These are phyloP conservation scores for Raja brachyura DNA, from an alignment of 2,113 vertebrate genomes.

Conservation along the genomic window DNA sequence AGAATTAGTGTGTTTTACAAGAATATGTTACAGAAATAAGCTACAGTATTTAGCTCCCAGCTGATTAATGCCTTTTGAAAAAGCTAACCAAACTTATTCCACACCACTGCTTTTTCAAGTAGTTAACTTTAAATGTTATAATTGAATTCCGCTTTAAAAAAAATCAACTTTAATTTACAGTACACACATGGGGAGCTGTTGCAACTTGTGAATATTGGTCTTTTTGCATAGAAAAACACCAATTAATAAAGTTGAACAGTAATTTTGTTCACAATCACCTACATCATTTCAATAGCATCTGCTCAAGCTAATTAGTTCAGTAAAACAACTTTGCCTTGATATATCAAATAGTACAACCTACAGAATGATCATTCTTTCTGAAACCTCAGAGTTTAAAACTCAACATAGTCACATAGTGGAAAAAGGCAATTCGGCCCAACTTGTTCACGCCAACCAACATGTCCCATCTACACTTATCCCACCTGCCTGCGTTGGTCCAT, in stretches of 20 bases:
- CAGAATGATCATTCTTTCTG: neutral
- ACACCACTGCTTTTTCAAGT: neutral
- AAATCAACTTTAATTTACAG: neutral
- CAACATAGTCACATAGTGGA: neutral
- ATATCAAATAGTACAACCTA: neutral
- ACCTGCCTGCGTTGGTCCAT: too few species aligned
- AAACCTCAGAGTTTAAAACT: neutral
- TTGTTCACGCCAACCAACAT: too few species aligned
- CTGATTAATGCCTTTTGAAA: too few species aligned
- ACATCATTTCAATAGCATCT: neutral
- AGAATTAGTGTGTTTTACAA: neutral
- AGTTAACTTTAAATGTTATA: neutral
- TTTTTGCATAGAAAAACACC: neutral
- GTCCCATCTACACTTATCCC: too few species aligned
- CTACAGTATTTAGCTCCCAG: too few species aligned
- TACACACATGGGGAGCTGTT: neutral
- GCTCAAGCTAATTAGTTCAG: neutral
- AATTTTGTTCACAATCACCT: neutral
- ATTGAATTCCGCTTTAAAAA: neutral
- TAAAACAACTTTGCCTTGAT: neutral
- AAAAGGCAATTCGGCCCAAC: too few species aligned
- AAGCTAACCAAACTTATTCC: neutral
- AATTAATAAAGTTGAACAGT: too few species aligned
- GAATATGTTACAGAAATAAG: neutral
- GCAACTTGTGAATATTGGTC: neutral